Percentiles rank a stretch among this genome's conserved stretches.
phyloP scores from a whole-genome alignment of 2,797 vertebrate genomes.

The Sebastes itinus region DNA sequence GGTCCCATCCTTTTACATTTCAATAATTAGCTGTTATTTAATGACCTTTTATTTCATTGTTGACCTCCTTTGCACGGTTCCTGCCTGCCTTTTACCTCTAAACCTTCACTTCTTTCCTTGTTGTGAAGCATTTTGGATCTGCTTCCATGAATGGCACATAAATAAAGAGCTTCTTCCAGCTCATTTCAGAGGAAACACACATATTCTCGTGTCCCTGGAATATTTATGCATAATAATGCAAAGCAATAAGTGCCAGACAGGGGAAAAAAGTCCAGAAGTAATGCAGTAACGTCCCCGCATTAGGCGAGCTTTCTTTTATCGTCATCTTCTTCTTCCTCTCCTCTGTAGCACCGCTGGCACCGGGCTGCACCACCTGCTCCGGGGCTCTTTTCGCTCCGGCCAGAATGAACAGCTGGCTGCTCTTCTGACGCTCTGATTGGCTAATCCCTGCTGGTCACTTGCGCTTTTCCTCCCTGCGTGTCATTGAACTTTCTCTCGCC shows the following conservation, averaged over 20 bases:
- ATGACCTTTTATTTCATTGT: background rate
- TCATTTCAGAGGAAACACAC: background rate
- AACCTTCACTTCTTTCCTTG: background rate
- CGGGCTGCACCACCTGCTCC: slow-evolving; percentile 80
- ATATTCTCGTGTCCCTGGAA: slow-evolving; percentile 32
- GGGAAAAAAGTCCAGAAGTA: slow-evolving; percentile 28
- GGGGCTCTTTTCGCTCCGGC: slow-evolving; percentile 68
- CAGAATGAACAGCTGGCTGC: slow-evolving; percentile 85
- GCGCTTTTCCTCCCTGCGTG: slow-evolving; percentile 71
- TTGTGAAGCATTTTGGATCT: slow-evolving; percentile 12
- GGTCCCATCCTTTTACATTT: too few relatives aligned
- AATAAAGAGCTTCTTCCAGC: slow-evolving; percentile 19
- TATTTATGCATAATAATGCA: slow-evolving; percentile 47
- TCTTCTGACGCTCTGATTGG: slow-evolving; percentile 85
- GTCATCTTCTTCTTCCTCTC: slow-evolving; percentile 42
- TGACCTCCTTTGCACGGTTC: background rate
- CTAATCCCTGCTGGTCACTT: slow-evolving; percentile 85
- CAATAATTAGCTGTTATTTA: background rate
- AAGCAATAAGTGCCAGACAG: slow-evolving; percentile 1
- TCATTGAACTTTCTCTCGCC: slow-evolving; percentile 81
- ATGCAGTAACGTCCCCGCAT: slow-evolving; percentile 37
- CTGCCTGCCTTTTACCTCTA: background rate
- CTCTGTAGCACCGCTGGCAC: slow-evolving; percentile 81
- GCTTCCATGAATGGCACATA: slow-evolving; percentile 5
- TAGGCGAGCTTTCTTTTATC: slow-evolving; percentile 64